Evolutionary conservation across 2,797 vertebrate species (phyloP), one percentile per base, ranked within the genome.

Genomic region (Limosa lapponica): DNA sequence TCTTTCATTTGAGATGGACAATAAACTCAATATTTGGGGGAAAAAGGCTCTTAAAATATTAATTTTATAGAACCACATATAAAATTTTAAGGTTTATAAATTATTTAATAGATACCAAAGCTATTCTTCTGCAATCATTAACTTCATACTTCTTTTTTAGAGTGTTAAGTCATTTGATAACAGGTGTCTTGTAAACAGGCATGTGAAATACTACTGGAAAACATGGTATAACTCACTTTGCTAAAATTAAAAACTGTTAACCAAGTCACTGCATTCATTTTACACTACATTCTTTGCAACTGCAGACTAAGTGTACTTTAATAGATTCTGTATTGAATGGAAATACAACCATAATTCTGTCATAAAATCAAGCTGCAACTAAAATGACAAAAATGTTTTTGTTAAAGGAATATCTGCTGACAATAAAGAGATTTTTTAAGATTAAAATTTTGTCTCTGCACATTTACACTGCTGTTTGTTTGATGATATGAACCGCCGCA

Each of bases 401-500:
- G 11, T 41, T 36, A 39, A 61, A 86, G 82, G 34, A 64, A 2
- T 70, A 93, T 65, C 52, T 90, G 20, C 34, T 86, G 30, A 86
- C 16, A 74, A 4, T 67, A 36, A 59, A 54, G 11, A 80, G 34
- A 81, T 77, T 92, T 95, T 79, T 93, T 44, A 94, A 73, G 55
- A 89, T 54, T 70, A 65, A 94, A 95, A 89, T n/a, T 92, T 94
- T 92, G 24, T 69, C 85, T 86, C 37, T 58, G 51, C 36, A 57
- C 80, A 90, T 93, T 87, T 78, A 92, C 36, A 82, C 52, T 81
- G 41, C n/a, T 79, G 54, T 82, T 95, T 95, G 74, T 96, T 91
- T 97, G 87, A 97, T 92, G 58, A 94, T 69, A 96, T 34, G 57
- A 97, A 86, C 28, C 62, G 43, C 65, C 69, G 54, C 89, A 98